phyloP scores from a whole-genome alignment of 1,140 invertebrate species.

The Parasteatoda tepidariorum region DNA sequence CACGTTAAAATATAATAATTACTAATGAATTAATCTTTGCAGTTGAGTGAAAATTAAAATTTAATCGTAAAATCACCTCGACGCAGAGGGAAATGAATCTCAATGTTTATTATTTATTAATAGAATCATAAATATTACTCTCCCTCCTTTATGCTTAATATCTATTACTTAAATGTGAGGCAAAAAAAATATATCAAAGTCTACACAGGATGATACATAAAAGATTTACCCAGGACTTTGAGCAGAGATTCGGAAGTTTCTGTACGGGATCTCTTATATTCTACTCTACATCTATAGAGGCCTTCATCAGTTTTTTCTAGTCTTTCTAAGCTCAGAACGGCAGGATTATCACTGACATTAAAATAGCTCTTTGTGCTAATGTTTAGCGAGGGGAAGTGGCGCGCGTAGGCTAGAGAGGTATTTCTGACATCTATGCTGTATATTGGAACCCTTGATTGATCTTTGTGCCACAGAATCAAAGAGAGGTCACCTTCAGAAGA shows the following conservation, averaged over 20 bases:
- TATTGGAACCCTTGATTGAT: constrained; percentile 66
- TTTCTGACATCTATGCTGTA: constrained; percentile 62
- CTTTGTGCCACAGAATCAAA: constrained; percentile 87
- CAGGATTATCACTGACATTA: constrained; percentile 69
- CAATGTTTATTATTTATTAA: too few species aligned
- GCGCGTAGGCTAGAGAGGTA: constrained; percentile 65
- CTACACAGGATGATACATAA: too few species aligned
- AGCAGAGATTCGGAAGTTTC: constrained; percentile 82
- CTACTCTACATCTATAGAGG: constrained; percentile 71
- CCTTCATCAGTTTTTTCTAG: constrained; percentile 71
- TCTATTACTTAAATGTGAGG: too few species aligned
- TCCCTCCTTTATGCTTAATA: too few species aligned
- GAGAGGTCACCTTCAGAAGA: constrained; percentile 77
- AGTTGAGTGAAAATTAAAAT: too few species aligned
- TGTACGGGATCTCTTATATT: constrained; percentile 84
- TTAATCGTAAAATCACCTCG: too few species aligned
- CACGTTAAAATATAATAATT: too few species aligned
- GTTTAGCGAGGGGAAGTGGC: constrained; percentile 59
- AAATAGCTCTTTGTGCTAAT: constrained; percentile 55
- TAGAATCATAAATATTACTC: too few species aligned
- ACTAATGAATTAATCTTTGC: too few species aligned
- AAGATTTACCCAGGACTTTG: constrained; percentile 84
- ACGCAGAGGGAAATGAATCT: too few species aligned
- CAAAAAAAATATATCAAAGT: too few species aligned
- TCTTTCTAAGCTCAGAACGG: constrained; percentile 78